Evolutionary conservation across 2,113 vertebrate genomes (phyloP), one percentile per base, ranked within the genome.

Genomic region (Ailuropoda melanoleuca): DNA sequence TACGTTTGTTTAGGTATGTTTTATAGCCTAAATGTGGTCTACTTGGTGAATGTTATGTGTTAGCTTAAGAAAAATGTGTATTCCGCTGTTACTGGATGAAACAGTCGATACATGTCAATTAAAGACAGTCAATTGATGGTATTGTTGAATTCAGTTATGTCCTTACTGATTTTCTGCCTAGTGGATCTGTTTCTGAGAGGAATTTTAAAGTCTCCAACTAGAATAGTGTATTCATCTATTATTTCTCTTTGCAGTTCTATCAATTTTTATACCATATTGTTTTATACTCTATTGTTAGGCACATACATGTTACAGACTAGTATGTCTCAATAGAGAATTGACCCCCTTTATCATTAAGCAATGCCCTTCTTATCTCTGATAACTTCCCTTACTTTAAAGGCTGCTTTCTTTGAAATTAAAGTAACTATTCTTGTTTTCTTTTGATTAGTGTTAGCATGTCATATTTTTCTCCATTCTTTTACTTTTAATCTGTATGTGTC

Each of bases 381-480:
- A 87, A 31, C 34, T 86, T 95, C 74, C 14, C n/a, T 72, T 62
- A n/a, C 72, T 92, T 88, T 82, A 77, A 82, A 74, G 18, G 48
- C 26, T 86, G n/a, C 24, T 93, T n/a, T 96, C 29, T 86, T 17
- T 17, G 6, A 83, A 75, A 37, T 83, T 62, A 82, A 48, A 48
- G 19, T 72, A 64, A 39, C 31, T 88, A 23, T 19, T 64, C 24
- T 82, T 80, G n/a, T 4, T 56, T 93, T 88, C 60, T 86, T 75
- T 80, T 87, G 53, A 21, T 93, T 66, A 93, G 66, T 23, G 1
- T 85, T 77, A 75, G 37, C 19, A 62, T 72, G 8, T 46, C 88
- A 24, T 88, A 39, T 93, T 93, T 82, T 88, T 92, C n/a, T 82
- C n/a, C n/a, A 46, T 80, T 91, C 11, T 70, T n/a, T 87, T 86